Conservation (phyloP, 1,140 invertebrate species). For the Pinna nobilis region DNA sequence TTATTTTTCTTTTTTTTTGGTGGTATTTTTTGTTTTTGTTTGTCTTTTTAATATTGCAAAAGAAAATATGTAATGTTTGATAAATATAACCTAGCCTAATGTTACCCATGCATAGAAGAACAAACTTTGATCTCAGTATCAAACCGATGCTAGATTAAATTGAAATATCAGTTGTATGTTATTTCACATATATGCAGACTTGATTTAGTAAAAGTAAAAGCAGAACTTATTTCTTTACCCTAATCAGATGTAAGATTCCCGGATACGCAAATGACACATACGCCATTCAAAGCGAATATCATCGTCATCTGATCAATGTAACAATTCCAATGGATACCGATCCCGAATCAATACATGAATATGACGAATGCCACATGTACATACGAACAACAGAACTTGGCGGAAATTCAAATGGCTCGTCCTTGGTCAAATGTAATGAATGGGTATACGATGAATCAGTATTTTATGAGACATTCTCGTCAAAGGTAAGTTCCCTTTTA, state of each 20-base stretch:
- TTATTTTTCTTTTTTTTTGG: no score
- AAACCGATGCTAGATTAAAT: no score
- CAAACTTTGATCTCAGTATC: no score
- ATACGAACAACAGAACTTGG: neutral
- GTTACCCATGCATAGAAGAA: no score
- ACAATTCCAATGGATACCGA: constrained; percentile 7
- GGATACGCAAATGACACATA: constrained; percentile 26
- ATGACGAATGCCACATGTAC: constrained; percentile 19
- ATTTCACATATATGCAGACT: no score
- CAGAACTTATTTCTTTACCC: no score
- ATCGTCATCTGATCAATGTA: constrained; percentile 3
- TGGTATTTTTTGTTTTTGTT: no score
- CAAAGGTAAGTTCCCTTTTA: constrained; percentile 7
- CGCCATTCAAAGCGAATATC: neutral
- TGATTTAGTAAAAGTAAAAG: no score
- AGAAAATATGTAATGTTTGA: no score
- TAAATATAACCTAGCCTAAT: no score
- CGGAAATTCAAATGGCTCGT: neutral
- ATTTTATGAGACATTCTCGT: constrained; percentile 21
- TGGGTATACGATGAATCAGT: constrained; percentile 35
- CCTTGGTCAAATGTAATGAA: neutral
- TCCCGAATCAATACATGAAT: neutral
- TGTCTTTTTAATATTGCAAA: no score
- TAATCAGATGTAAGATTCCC: constrained; percentile 25
- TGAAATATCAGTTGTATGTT: no score